These are phyloP conservation scores for Drosophila leontia DNA, from an alignment of 1,140 invertebrate species.

Conservation along the genomic window DNA sequence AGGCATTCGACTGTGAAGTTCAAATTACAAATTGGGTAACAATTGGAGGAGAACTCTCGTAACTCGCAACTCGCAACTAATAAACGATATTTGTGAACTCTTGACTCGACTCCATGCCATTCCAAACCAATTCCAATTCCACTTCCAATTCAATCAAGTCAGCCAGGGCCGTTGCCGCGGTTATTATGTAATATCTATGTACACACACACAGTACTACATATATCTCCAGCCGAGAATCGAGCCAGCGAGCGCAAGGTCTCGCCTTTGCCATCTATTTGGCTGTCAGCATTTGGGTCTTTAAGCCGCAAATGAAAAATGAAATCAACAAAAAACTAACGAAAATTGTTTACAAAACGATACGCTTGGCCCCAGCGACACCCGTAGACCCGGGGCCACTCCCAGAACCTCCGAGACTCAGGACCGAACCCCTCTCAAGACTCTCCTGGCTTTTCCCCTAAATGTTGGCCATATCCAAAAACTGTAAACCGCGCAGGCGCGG, in stretches of 20 bases:
- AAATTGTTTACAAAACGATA: conserved; percentile 64
- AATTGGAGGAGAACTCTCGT: conserved; percentile 25
- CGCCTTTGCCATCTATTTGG: conserved; percentile 60
- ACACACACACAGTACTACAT: background rate
- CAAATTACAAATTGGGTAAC: conserved; percentile 56
- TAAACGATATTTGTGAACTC: conserved; percentile 52
- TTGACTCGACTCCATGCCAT: conserved; percentile 38
- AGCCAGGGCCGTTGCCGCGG: conserved; percentile 51
- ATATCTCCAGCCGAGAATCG: conserved; percentile 48
- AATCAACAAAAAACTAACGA: conserved; percentile 28
- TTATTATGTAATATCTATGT: conserved; percentile 69
- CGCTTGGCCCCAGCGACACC: conserved; percentile 54
- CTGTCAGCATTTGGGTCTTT: conserved; percentile 68
- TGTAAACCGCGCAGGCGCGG: conserved; percentile 62
- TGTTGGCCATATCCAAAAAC: conserved; percentile 11
- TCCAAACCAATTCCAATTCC: conserved; percentile 35
- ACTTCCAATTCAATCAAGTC: conserved; percentile 72
- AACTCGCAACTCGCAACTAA: conserved; percentile 20
- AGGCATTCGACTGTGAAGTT: conserved; percentile 44
- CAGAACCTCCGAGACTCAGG: conserved; percentile 26
- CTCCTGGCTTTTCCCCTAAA: background rate
- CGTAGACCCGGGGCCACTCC: conserved; percentile 61
- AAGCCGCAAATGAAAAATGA: conserved; percentile 53
- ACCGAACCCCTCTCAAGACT: background rate
- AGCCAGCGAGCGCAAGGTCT: conserved; percentile 66